phyloP scores from a whole-genome alignment of 2,888 invertebrate species.

The Punctoribates punctum region DNA sequence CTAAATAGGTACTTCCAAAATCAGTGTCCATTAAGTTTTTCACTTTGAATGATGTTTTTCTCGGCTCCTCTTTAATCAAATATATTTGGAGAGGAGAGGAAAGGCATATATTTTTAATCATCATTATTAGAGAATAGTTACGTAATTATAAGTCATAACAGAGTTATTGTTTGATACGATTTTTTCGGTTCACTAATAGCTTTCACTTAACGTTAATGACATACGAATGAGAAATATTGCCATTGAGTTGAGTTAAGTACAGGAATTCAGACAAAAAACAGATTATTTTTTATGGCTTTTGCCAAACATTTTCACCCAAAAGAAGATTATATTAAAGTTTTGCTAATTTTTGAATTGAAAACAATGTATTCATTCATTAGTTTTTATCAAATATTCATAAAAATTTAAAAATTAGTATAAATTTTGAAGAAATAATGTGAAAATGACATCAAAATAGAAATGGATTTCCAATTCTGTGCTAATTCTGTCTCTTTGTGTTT shows the following conservation, averaged over 20 bases:
- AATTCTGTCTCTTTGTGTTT: too few species aligned
- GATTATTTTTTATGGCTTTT: slow-evolving; percentile 10
- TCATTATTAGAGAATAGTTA: slow-evolving; percentile 1
- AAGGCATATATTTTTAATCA: slow-evolving; percentile 3
- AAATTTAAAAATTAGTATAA: too few species aligned
- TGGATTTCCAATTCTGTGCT: too few species aligned
- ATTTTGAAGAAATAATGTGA: too few species aligned
- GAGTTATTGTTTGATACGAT: neutral
- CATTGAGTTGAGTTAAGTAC: too few species aligned
- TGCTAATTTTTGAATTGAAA: neutral
- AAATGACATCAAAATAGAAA: too few species aligned
- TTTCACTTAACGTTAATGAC: slow-evolving; percentile 10
- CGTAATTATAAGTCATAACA: slow-evolving; percentile 1
- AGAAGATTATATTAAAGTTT: neutral
- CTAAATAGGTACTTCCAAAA: too few species aligned
- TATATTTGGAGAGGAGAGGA: neutral
- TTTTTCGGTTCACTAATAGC: slow-evolving; percentile 6
- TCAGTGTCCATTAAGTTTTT: neutral
- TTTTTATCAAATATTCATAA: too few species aligned
- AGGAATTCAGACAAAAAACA: too few species aligned
- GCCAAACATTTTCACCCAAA: neutral
- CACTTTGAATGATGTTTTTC: neutral
- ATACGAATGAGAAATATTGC: slow-evolving; percentile 1
- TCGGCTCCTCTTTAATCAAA: neutral
- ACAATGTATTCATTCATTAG: neutral